Evolutionary conservation across 1,140 invertebrate genomes (phyloP), one percentile per base, ranked within the genome.

Genomic region (Cyclina sinensis): DNA sequence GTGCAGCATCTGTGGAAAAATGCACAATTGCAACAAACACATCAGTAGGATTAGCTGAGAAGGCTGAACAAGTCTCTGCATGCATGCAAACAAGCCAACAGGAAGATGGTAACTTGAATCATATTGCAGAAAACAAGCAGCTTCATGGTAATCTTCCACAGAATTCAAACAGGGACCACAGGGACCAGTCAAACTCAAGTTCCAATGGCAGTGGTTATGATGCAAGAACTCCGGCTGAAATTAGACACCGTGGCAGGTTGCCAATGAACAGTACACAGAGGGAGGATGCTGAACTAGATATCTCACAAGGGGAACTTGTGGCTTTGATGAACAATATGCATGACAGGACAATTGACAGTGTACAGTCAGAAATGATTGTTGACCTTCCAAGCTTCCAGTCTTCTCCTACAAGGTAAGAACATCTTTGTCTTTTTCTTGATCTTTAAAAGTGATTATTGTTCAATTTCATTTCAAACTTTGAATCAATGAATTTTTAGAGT

Each of bases 301-400:
- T 90, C 11, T 91, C 90, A 0, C 91, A 92, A 32, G 89, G 88
- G 32, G 92, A 93, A 32, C 65, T 93, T 18, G 86, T 87, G 3
- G 85, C 89, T 51, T 88, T 93, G 57, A 90, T 91, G 62, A 91
- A 90, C 80, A 91, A 92, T 74, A 89, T 93, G 43, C 91, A 94
- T 65, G 90, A 94, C 24, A 89, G 89, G 57, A 92, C 93, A n/a
- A 90, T 91, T 16, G 91, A 93, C 37, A 95, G 94, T 85, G 80
- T 94, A n/a, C 90, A 92, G 80, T 93, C 92, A 0, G 92, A 94
- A 5, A 91, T 93, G 85, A 92, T 94, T 78, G 91, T 95, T 46
- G 94, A 95, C 65, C 79, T 94, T 27, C 94, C 94, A 27, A 92
- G 92, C 54, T 94, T 93, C 79, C 90, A 92, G 27, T 93, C 92